Evolutionary conservation across 2,113 vertebrate genomes (phyloP).

Genomic region (Crotalus viridis): DNA sequence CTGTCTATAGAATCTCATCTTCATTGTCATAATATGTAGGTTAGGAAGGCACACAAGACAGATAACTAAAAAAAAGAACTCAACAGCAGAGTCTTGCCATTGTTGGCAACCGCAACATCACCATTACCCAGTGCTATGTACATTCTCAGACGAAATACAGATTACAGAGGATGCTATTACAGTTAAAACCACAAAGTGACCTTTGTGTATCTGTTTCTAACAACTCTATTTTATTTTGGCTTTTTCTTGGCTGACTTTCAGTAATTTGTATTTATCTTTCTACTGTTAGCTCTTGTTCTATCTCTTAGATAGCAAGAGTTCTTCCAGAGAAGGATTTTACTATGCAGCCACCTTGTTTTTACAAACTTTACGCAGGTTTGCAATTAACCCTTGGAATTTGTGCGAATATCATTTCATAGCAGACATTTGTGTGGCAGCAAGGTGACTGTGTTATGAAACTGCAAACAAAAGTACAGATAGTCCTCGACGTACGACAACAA

Average conservation of each 20-base stretch:
- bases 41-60: neutral
- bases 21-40: slow-evolving; percentile 12
- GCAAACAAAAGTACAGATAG: neutral
- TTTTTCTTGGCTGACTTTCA: slow-evolving; percentile 26
- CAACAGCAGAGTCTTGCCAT: neutral
- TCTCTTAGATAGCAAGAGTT: neutral
- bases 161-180: slow-evolving; percentile 17
- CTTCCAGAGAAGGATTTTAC: neutral
- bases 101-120: slow-evolving; percentile 36
- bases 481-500: neutral
- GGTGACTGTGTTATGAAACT: neutral
- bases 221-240: slow-evolving; percentile 6
- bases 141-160: slow-evolving; percentile 37
- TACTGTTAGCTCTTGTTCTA: neutral
- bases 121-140: slow-evolving; percentile 20
- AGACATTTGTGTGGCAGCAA: neutral
- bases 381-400: neutral
- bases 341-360: neutral
- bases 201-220: neutral
- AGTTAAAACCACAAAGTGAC: slow-evolving; percentile 14
- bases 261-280: slow-evolving; percentile 9
- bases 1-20: accelerated
- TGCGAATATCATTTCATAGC: neutral
- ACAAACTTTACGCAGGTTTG: neutral
- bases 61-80: neutral